These are phyloP conservation scores for Euplagia quadripunctaria DNA, from an alignment of 2,888 invertebrate genomes.

Conservation along the genomic window DNA sequence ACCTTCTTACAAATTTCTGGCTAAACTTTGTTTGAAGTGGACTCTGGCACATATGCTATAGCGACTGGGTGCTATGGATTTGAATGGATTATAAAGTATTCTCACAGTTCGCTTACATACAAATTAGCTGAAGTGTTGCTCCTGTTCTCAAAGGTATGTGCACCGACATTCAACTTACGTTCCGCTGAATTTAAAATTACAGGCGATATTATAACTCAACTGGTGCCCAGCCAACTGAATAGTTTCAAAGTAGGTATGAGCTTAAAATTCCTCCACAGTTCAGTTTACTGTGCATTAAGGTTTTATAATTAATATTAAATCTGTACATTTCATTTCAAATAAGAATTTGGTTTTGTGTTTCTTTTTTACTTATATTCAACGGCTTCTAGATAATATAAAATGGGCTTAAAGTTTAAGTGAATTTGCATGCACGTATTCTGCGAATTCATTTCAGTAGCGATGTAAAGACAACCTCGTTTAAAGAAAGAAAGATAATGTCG, in stretches of 20 bases:
- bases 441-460: background rate
- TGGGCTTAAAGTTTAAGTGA: background rate
- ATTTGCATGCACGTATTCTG: background rate
- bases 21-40: too few relatives aligned
- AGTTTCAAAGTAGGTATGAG: slow-evolving; percentile 2
- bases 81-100: background rate
- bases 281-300: background rate
- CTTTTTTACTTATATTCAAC: background rate
- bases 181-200: slow-evolving; percentile 5
- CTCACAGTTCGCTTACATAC: background rate
- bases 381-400: background rate
- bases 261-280: background rate
- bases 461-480: background rate
- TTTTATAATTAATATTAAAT: background rate
- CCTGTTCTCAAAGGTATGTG: background rate
- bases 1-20: too few relatives aligned
- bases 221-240: slow-evolving; percentile 1
- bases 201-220: background rate
- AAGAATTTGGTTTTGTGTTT: background rate
- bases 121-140: background rate
- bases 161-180: background rate
- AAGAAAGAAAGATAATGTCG: background rate
- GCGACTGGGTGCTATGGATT: background rate
- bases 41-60: too few relatives aligned
- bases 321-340: background rate